phyloP scores from a whole-genome alignment of 2,888 invertebrate genomes.

The Platynereis dumerilii region DNA sequence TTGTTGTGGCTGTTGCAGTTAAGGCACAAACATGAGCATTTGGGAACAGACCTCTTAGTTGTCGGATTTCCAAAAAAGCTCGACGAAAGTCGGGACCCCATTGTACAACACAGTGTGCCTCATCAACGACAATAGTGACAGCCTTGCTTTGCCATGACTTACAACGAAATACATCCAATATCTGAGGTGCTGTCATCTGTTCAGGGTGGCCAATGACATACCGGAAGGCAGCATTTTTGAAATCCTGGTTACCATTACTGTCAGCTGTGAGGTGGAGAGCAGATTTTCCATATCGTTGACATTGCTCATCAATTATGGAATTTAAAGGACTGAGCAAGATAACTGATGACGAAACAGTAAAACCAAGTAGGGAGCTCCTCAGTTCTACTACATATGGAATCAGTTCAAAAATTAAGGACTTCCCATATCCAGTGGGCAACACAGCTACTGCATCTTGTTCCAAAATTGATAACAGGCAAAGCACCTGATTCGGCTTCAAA shows the following conservation, averaged over 20 bases:
- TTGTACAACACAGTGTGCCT: conserved; percentile 9
- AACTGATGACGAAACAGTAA: not conserved
- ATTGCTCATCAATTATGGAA: not conserved
- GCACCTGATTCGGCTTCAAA: not conserved
- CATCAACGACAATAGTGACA: conserved; percentile 3
- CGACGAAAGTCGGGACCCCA: not conserved
- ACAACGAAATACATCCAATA: not conserved
- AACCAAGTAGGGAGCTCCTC: not conserved
- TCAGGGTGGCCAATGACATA: conserved; percentile 7
- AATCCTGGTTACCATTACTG: not conserved
- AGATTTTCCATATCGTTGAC: not conserved
- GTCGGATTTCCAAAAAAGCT: not conserved
- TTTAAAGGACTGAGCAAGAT: not conserved
- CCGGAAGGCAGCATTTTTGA: not conserved
- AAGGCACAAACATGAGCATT: conserved; percentile 4
- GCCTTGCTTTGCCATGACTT: not conserved
- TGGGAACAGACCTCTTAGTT: not conserved
- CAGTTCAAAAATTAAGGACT: not conserved
- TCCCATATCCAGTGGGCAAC: conserved; percentile 4
- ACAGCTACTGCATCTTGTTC: not conserved
- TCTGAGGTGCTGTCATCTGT: not conserved
- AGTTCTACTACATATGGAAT: not conserved
- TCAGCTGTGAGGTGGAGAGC: not conserved
- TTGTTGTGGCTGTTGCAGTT: conserved; percentile 1
- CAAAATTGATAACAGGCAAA: not conserved